Conservation (phyloP, 2,113 vertebrate genomes). For the Donacobius atricapilla region DNA sequence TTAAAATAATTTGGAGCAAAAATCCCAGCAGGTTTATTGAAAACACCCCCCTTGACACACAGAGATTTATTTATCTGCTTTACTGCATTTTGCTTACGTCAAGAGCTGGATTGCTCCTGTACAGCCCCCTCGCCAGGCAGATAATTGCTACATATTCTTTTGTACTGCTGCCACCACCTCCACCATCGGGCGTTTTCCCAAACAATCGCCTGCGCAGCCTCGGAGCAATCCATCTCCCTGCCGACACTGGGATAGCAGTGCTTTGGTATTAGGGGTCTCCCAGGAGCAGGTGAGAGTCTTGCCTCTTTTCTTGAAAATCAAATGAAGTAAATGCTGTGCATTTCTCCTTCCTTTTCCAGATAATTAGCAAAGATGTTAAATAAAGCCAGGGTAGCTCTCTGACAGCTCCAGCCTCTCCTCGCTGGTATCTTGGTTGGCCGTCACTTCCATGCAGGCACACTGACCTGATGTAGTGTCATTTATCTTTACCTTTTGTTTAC, state of each 20-base stretch:
- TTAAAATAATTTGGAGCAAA: constrained; percentile 39
- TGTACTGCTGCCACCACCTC: constrained; percentile 52
- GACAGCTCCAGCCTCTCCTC: constrained; percentile 14
- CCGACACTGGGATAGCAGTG: neutral
- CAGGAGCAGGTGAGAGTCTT: constrained; percentile 32
- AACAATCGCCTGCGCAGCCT: constrained; percentile 13
- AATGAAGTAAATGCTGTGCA: neutral
- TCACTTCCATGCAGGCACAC: constrained; percentile 7
- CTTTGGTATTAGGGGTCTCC: constrained; percentile 40
- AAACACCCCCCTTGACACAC: neutral
- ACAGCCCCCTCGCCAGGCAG: constrained; percentile 22
- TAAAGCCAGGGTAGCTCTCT: neutral
- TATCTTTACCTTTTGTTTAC: constrained; percentile 66
- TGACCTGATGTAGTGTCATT: constrained; percentile 10
- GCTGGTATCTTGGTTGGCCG: neutral
- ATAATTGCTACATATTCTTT: constrained; percentile 60
- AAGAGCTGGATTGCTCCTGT: constrained; percentile 37
- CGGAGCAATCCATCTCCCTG: constrained; percentile 23
- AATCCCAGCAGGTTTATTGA: constrained; percentile 14
- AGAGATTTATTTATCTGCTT: constrained; percentile 31
- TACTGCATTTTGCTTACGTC: constrained; percentile 56
- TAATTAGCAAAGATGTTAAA: constrained; percentile 55
- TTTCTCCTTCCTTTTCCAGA: constrained; percentile 25
- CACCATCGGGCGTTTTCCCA: constrained; percentile 37
- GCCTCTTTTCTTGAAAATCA: constrained; percentile 57